Evolutionary conservation across 2,113 vertebrate genomes (phyloP).

Genomic region (Formicarius rufipectus): DNA sequence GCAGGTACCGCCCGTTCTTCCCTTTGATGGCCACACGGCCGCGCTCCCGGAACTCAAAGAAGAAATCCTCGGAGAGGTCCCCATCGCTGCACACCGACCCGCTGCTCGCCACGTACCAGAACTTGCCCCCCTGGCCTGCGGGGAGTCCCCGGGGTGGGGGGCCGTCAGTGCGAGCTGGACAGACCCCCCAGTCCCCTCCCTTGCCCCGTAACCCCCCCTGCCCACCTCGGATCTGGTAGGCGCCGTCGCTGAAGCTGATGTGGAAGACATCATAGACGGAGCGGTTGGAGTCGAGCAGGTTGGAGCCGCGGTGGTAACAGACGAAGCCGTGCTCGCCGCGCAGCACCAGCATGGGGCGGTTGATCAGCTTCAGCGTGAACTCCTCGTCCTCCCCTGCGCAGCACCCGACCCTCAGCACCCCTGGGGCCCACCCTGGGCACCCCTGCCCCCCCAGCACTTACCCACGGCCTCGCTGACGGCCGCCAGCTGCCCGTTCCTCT

Average conservation of each 20-base stretch:
- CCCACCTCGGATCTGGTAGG: conserved; percentile 91
- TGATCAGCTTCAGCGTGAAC: conserved; percentile 92
- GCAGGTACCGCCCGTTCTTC: conserved; percentile 88
- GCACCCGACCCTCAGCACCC: background rate
- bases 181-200: fast-evolving
- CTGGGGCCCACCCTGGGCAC: fast-evolving
- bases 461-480: conserved; percentile 88
- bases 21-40: conserved; percentile 88
- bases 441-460: conserved; percentile 42
- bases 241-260: conserved; percentile 88
- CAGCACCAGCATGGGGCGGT: conserved; percentile 92
- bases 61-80: conserved; percentile 90
- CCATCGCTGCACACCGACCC: conserved; percentile 88
- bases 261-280: conserved; percentile 92
- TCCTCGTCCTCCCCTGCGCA: conserved; percentile 86
- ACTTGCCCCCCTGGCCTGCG: conserved; percentile 85
- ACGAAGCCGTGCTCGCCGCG: conserved; percentile 91
- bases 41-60: conserved; percentile 89
- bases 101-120: conserved; percentile 89
- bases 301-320: conserved; percentile 90
- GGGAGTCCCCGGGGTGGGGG: background rate
- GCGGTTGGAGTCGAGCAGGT: conserved; percentile 90
- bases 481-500: conserved; percentile 95
- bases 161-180: fast-evolving
- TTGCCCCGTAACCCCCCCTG: fast-evolving